phyloP scores from a whole-genome alignment of 2,113 vertebrate genomes.

The Illadopsis cleaveri region DNA sequence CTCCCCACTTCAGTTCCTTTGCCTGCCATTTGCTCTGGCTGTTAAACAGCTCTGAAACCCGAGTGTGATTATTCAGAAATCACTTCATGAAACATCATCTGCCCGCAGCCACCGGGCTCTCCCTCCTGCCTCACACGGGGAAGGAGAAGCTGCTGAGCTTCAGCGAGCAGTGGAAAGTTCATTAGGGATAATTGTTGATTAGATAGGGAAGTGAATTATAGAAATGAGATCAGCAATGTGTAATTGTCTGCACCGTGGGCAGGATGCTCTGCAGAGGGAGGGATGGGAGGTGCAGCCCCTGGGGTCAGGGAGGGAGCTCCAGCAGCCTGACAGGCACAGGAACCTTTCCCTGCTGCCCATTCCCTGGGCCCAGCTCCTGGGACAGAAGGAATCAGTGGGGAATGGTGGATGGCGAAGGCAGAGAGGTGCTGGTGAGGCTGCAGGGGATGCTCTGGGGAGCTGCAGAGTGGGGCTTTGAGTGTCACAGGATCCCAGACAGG shows the following conservation, averaged over 20 bases:
- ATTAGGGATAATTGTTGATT: constrained; percentile 22
- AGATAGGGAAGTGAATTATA: not conserved
- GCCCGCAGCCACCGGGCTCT: not conserved
- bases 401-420: not conserved
- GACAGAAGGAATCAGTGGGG: not conserved
- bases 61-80: constrained; percentile 4
- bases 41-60: constrained; percentile 25
- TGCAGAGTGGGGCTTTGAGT: not conserved
- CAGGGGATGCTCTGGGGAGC: not conserved
- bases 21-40: constrained; percentile 16
- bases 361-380: not conserved
- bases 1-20: not conserved
- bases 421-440: not conserved
- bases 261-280: not conserved
- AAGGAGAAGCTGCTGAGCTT: not conserved
- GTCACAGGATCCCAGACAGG: not conserved
- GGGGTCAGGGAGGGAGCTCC: not conserved
- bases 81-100: not conserved
- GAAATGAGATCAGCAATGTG: not conserved
- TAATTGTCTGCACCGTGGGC: not conserved
- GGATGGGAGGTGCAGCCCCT: not conserved
- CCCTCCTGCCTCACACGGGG: not conserved
- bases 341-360: fast-evolving
- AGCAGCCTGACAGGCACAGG: fast-evolving
- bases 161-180: not conserved